Conservation (phyloP, 2,888 invertebrate species). For the Trachelus troglodyta region DNA sequence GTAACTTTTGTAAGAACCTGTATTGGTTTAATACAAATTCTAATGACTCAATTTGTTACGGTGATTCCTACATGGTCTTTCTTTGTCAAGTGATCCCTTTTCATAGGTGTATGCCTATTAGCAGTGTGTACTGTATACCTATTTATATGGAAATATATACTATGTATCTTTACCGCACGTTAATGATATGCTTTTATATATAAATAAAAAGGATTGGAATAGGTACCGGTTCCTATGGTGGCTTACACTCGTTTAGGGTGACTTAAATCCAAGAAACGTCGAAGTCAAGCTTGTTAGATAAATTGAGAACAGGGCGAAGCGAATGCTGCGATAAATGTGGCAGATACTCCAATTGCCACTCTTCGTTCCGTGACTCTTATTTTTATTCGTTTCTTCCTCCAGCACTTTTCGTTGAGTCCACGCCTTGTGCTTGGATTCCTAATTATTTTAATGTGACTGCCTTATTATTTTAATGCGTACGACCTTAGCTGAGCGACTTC, state of each 20-base stretch:
- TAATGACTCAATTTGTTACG: not conserved
- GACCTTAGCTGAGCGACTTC: not conserved
- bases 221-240: not conserved
- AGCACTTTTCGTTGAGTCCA: not conserved
- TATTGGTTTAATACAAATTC: not conserved
- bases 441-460: conserved; percentile 45
- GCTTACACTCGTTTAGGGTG: not conserved
- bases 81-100: not conserved
- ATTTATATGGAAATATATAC: not conserved
- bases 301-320: not conserved
- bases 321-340: not conserved
- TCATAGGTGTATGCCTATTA: not conserved
- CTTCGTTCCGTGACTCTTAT: not conserved
- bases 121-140: not conserved
- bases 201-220: not conserved
- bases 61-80: not conserved
- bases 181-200: not conserved
- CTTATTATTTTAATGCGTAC: conserved; percentile 44
- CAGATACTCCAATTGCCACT: not conserved
- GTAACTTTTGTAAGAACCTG: not conserved
- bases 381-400: not conserved
- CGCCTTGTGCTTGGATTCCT: conserved; percentile 30
- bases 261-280: not conserved
- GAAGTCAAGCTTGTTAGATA: not conserved
- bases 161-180: not conserved